Evolutionary conservation across 2,113 vertebrate genomes (phyloP), one percentile per base, ranked within the genome.

Genomic region (Phrynosoma blainvillii): DNA sequence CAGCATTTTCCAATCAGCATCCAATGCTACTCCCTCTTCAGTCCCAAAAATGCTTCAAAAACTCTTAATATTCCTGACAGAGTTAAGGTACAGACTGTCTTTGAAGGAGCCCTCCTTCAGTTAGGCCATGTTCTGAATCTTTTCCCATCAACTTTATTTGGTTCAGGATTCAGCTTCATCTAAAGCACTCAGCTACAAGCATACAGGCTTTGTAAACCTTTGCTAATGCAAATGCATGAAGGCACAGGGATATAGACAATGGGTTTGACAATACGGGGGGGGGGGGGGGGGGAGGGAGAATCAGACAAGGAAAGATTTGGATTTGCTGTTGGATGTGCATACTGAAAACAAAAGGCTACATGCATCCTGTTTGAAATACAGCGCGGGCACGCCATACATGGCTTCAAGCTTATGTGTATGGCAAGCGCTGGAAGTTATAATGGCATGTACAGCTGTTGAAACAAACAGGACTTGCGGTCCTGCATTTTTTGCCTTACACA

Each of bases 291-390:
- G 16, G 82, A n/a, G n/a, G n/a, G n/a, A n/a, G 78, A 18, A 36
- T 21, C 20, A 66, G 16, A 21, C 18, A 71, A 30, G 27, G 7
- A 30, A 30, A 9, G 11, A 71, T 78, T 5, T 47, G 66, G 65
- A 75, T 23, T 65, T 79, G 21, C 27, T 79, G 70, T 54, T 36
- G 78, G 40, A 77, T 83, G 42, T 54, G 30, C 4, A 87, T 52
- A 23, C 56, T 82, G 30, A 81, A 82, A 62, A 87, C n/a, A 83
- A 88, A 85, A 84, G 78, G 18, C 66, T 71, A 25, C 47, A 73
- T 30, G 47, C 20, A 68, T 89, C 32, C 75, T 91, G 59, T 90
- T 85, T 86, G 78, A 88, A 87, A 85, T 52, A 36, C 36, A 36
- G 36, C 2, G 36, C 2, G 36, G 36, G 36, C 36, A 36, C 2